Evolutionary conservation across 2,797 vertebrate species (phyloP).

Genomic region (Sylvia borin): DNA sequence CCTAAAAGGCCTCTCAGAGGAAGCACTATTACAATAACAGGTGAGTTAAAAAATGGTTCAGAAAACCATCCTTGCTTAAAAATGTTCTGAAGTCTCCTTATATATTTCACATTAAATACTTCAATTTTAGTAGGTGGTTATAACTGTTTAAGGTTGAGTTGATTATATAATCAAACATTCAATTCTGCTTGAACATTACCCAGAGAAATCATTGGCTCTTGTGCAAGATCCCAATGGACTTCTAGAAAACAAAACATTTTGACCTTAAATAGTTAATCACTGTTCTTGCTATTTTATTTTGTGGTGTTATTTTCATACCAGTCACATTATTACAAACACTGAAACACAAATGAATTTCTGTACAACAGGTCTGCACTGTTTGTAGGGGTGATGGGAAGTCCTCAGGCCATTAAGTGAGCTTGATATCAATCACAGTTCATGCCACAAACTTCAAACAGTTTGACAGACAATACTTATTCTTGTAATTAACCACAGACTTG

Average conservation of each 20-base stretch:
- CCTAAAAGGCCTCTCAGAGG: not conserved
- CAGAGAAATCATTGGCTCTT: not conserved
- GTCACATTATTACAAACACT: not conserved
- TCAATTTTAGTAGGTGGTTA: not conserved
- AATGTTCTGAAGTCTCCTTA: not conserved
- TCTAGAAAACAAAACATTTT: not conserved
- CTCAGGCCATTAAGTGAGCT: not conserved
- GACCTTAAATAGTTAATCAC: not conserved
- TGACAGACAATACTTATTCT: not conserved
- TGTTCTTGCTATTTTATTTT: conserved; percentile 21
- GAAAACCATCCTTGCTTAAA: not conserved
- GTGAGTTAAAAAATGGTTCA: not conserved
- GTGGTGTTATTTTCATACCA: conserved; percentile 12
- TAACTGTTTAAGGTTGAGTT: not conserved
- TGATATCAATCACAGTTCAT: not conserved
- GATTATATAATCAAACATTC: not conserved
- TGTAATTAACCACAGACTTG: not conserved
- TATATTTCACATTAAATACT: not conserved
- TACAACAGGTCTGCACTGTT: not conserved
- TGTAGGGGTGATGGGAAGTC: not conserved
- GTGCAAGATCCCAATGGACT: not conserved
- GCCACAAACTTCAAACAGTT: not conserved
- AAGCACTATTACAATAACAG: not conserved
- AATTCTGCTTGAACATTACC: not conserved
- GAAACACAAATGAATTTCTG: not conserved